A percentile compares a stretch with the other conserved stretches of the same genome.
phyloP scores from a whole-genome alignment of 1,140 invertebrate genomes.

The Doryteuthis pealeii region DNA sequence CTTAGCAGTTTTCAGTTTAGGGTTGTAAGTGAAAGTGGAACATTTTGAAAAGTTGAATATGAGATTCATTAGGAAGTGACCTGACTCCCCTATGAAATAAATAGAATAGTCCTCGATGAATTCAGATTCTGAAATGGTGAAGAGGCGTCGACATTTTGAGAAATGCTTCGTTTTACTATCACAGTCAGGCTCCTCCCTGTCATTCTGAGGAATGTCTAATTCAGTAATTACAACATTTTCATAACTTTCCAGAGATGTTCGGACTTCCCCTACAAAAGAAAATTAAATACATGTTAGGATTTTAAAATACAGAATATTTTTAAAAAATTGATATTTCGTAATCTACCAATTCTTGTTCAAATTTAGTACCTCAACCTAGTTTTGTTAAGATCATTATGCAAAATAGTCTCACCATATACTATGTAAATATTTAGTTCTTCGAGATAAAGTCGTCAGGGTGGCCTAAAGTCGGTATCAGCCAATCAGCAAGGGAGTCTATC shows the following conservation, averaged over 20 bases:
- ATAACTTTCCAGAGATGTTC: not conserved
- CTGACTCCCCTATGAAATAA: conserved; percentile 65
- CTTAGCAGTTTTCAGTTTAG: conserved; percentile 32
- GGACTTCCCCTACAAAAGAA: not conserved
- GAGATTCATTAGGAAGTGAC: conserved; percentile 62
- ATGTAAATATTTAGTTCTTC: too few relatives aligned
- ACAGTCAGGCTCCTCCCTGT: not conserved
- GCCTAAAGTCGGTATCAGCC: too few relatives aligned
- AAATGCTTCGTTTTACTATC: not conserved
- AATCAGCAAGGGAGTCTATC: too few relatives aligned
- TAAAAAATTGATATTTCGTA: too few relatives aligned
- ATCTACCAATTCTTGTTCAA: too few relatives aligned
- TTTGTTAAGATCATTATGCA: too few relatives aligned
- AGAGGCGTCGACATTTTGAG: conserved; percentile 34
- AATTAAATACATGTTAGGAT: too few relatives aligned
- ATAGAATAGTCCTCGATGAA: conserved; percentile 60
- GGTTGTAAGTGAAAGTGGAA: conserved; percentile 59
- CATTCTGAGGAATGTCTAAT: not conserved
- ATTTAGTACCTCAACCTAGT: too few relatives aligned
- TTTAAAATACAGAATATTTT: too few relatives aligned
- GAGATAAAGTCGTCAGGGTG: too few relatives aligned
- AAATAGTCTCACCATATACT: too few relatives aligned
- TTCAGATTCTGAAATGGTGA: conserved; percentile 34
- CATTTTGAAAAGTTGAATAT: conserved; percentile 61
- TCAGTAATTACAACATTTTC: not conserved